A percentile compares a stretch with the other conserved stretches of the same genome.
phyloP scores from a whole-genome alignment of 2,888 invertebrate species.

The Parascotia fuliginaria region DNA sequence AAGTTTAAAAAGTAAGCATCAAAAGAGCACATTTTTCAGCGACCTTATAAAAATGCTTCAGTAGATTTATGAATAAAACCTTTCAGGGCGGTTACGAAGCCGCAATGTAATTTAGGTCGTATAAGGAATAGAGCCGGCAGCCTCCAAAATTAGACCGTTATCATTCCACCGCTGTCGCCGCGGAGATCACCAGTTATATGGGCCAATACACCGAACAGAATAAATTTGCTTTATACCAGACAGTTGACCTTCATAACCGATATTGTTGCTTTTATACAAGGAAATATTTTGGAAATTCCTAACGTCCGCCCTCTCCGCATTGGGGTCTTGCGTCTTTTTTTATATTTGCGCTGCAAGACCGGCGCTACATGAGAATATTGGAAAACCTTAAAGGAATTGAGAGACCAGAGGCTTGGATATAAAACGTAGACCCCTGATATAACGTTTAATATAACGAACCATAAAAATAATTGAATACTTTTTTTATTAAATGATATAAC shows the following conservation, averaged over 20 bases:
- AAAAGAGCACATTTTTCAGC: constrained; percentile 71
- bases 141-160: constrained; percentile 83
- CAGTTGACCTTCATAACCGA: constrained; percentile 82
- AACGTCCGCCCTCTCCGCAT: constrained; percentile 58
- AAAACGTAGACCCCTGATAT: constrained; percentile 7
- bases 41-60: constrained; percentile 82
- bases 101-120: constrained; percentile 81
- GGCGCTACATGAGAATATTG: constrained; percentile 60
- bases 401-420: constrained; percentile 37
- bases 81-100: constrained; percentile 79
- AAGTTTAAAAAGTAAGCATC: constrained; percentile 60
- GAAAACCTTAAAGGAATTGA: constrained; percentile 55
- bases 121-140: constrained; percentile 67
- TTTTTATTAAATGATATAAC: neutral
- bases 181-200: constrained; percentile 81
- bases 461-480: neutral
- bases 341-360: constrained; percentile 62
- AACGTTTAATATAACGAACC: constrained; percentile 2
- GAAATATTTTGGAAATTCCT: constrained; percentile 70
- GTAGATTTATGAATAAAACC: constrained; percentile 85
- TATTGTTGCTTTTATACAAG: constrained; percentile 77
- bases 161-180: constrained; percentile 81
- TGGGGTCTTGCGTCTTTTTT: constrained; percentile 53
- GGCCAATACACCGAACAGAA: constrained; percentile 84
- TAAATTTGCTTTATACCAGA: constrained; percentile 83